Base-by-base conservation (phyloP, 2,113 vertebrate species). In the Ranitomeya imitator region DNA sequence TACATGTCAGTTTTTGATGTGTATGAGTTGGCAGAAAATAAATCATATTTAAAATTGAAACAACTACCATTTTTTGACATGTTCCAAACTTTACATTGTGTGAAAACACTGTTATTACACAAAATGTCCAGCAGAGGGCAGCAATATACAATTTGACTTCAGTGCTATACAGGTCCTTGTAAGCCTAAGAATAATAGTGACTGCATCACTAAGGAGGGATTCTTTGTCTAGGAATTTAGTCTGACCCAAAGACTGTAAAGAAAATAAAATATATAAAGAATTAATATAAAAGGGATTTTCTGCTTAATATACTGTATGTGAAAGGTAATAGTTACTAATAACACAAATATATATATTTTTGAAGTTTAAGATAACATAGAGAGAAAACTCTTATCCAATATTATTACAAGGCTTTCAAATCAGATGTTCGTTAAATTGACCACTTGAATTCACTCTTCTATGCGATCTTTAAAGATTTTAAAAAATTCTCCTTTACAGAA, bases 171-270 rank as follows among this genome's bases (percentile, higher is more conserved):
- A 67, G 61, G 54, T 13, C 23, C 21, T 15, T 59, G 54, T 15
- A 26, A 26, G n/a, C 52, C 14, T 54, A 26, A 79, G 78, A 80
- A 80, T 80, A 26, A 80, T 59, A 80, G 78, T 59, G 9, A 67
- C 81, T 83, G 61, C 45, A 67, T 83, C 52, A 45, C 37, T 45
- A 67, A 37, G 6, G 26, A 63, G 79, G 80, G 60, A 67, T 63
- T 37, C 37, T 67, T 65, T 60, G 23, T 59, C 45, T 60, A 6
- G 23, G 19, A 57, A 51, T 45, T 37, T 45, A 37, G 7, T 7
- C 23, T 74, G 37, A 9, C 6, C 11, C 19, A 54, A 57, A 83
- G 61, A 67, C 69, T 2, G 69, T 54, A 10, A 12, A 18, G 21
- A 23, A 63, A 11, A 83, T 19, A 67, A 23, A 0, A 8, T 51